Evolutionary conservation across 2,888 invertebrate genomes (phyloP).

Genomic region (Lepidocyrtoides sp.): DNA sequence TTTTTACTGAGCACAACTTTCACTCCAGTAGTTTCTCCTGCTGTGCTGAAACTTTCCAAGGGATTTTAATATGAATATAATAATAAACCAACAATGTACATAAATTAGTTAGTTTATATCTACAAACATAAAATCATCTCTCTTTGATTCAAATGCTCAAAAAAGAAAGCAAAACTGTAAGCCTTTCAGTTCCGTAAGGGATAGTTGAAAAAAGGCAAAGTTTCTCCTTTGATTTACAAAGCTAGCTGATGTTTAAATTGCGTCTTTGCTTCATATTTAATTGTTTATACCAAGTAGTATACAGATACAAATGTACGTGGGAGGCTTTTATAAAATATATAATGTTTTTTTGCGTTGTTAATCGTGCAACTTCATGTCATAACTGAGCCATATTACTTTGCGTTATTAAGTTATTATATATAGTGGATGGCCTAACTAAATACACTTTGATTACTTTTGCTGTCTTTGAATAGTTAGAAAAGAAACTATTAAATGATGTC

Average conservation of each 20-base stretch:
- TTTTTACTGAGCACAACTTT: constrained; percentile 9
- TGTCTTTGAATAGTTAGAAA: constrained; percentile 4
- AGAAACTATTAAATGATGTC: constrained; percentile 9
- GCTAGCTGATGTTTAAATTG: constrained; percentile 23
- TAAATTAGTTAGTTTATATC: constrained; percentile 38
- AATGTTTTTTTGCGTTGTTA: too few species aligned
- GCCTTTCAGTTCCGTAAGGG: neutral
- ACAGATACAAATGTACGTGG: neutral
- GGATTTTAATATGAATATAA: constrained; percentile 28
- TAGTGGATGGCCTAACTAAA: constrained; percentile 31
- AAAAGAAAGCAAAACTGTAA: neutral
- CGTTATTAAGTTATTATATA: too few species aligned
- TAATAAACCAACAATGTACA: constrained; percentile 21
- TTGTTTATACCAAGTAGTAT: neutral
- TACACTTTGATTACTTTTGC: constrained; percentile 59
- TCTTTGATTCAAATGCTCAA: neutral
- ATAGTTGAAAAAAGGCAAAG: constrained; percentile 48
- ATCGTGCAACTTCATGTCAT: too few species aligned
- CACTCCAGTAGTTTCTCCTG: neutral
- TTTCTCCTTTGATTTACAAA: constrained; percentile 43
- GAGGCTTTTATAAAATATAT: neutral
- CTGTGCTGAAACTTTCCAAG: neutral
- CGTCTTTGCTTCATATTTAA: constrained; percentile 3
- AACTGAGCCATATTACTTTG: too few species aligned
- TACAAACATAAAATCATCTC: constrained; percentile 11